Conservation (phyloP, 1,140 invertebrate species). For the Samia ricini region DNA sequence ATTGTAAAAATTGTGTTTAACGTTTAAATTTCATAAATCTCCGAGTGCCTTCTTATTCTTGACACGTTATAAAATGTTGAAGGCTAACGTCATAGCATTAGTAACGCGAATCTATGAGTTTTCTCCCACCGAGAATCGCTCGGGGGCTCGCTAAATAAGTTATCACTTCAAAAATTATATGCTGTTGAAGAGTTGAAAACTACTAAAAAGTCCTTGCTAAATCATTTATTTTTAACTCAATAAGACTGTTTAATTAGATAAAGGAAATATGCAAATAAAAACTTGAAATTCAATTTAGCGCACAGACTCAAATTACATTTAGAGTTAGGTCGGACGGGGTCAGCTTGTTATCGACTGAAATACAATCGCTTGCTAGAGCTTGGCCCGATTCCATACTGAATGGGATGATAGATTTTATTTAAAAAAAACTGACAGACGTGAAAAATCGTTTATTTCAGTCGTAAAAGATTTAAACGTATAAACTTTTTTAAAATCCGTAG, state of each 20-base stretch:
- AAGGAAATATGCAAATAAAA: slow-evolving; percentile 32
- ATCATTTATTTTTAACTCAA: background rate
- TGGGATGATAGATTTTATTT: slow-evolving; percentile 5
- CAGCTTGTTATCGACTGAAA: slow-evolving; percentile 36
- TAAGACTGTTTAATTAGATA: background rate
- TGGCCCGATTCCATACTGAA: slow-evolving; percentile 31
- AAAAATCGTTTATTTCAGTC: background rate
- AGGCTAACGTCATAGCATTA: no score
- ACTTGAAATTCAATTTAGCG: slow-evolving; percentile 30
- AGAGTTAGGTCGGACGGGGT: slow-evolving; percentile 27
- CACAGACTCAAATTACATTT: slow-evolving; percentile 35
- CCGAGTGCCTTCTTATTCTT: no score
- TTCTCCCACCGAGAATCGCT: no score
- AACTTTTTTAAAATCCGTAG: no score
- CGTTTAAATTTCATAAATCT: no score
- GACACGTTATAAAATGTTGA: no score
- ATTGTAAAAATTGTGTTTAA: no score
- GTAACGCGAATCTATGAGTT: no score
- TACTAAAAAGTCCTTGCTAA: background rate
- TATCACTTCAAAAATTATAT: no score
- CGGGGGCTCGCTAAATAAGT: no score
- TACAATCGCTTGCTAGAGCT: slow-evolving; percentile 25
- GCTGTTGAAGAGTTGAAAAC: background rate
- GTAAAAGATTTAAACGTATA: background rate
- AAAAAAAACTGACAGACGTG: background rate